Base-by-base conservation (phyloP, 2,113 vertebrate species). In the Patagioenas fasciata region DNA sequence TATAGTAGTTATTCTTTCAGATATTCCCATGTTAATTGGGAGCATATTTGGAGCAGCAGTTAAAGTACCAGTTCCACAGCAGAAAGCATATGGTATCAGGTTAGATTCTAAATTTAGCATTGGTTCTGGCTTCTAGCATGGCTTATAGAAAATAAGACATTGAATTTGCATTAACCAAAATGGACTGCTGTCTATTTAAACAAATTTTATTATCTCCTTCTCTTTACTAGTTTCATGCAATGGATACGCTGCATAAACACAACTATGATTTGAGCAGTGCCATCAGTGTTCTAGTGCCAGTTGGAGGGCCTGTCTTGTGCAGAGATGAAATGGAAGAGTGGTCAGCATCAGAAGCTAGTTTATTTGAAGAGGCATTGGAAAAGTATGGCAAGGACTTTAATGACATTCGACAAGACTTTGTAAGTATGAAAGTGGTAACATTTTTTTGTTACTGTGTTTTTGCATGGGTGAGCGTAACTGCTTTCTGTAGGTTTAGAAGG, bases 341-440 rank as follows among this genome's bases (percentile, higher is more conserved):
- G 99, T 99, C 99, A 24, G 99, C 99, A 42, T 99, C 99, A 15
- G 99, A 99, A 97, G 99, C 99, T 13, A 99, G 98, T 97, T 98
- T 99, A 97, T 99, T 99, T 86, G 99, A 99, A 96, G 99, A 99
- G 93, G 99, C 99, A 8, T 92, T 99, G 96, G 99, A 99, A 96
- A 99, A 99, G 97, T 99, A 99, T 53, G 99, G 99, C 94, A 99
- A 99, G 97, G 99, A 99, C 98, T 99, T 99, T 98, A 99, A 99
- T 61, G 99, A 99, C 95, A 99, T 99, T 96, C 99, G 99, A 97
- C 99, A 99, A 98, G 99, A 99, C 97, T 99, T 99, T 97, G 99
- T 99, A 97, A 99, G 99, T 99, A 82, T 48, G 15, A 72, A 70
- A 81, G 38, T 47, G 21, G 9, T 17, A 10, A 19, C 1, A 2